Percentiles rank a stretch among this genome's conserved stretches.
Evolutionary conservation across 2,888 invertebrate genomes (phyloP).

Genomic region (Drosophila yooni): DNA sequence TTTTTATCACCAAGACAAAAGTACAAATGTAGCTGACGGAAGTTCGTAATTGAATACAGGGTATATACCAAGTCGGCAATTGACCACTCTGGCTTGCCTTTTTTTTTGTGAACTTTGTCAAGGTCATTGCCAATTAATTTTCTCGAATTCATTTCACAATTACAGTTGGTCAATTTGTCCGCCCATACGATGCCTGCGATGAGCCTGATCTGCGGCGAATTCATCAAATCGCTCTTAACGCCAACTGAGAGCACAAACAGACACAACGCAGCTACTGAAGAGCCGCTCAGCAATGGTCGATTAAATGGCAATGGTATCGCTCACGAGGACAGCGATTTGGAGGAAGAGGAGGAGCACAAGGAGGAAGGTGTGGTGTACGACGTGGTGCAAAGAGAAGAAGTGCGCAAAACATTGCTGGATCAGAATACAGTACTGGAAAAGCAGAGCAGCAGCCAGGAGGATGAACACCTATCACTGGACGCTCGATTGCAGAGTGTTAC

Average conservation of each 20-base stretch:
- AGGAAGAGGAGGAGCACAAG: slow-evolving; percentile 44
- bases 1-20: not conserved
- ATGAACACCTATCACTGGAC: slow-evolving; percentile 53
- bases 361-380: not conserved
- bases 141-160: slow-evolving; percentile 41
- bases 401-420: slow-evolving; percentile 68
- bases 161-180: slow-evolving; percentile 83
- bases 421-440: slow-evolving; percentile 50
- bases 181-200: slow-evolving; percentile 84
- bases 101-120: slow-evolving; percentile 54
- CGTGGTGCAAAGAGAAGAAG: slow-evolving; percentile 4
- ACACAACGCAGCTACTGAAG: slow-evolving; percentile 8
- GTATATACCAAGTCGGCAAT: not conserved
- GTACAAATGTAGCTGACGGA: not conserved
- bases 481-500: slow-evolving; percentile 64
- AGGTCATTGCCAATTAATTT: slow-evolving; percentile 73
- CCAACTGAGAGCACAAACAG: slow-evolving; percentile 48
- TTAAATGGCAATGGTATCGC: slow-evolving; percentile 61
- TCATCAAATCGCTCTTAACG: slow-evolving; percentile 79
- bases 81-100: not conserved
- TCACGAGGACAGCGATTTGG: slow-evolving; percentile 41
- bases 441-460: slow-evolving; percentile 2
- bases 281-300: slow-evolving; percentile 53
- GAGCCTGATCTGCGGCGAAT: slow-evolving; percentile 82
- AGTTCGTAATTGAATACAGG: not conserved